A percentile compares a stretch with the other conserved stretches of the same genome.
These are phyloP conservation scores for Drosophila guanche DNA, from an alignment of 1,140 invertebrate genomes.

Conservation along the genomic window DNA sequence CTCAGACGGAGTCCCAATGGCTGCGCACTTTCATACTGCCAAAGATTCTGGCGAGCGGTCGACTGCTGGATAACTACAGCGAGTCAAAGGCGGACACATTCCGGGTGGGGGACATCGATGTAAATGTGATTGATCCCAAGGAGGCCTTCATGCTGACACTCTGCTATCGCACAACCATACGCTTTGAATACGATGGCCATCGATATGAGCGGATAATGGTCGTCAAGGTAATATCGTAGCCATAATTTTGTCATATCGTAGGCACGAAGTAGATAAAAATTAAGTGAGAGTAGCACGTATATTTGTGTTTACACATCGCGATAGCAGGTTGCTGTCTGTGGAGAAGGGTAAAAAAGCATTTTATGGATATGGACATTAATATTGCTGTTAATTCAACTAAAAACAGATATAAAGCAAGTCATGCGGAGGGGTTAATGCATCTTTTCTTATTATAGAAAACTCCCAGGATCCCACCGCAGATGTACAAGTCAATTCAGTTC, in stretches of 20 bases:
- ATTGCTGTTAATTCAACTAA: too few species aligned
- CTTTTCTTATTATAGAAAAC: slow-evolving; percentile 61
- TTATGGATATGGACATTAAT: too few species aligned
- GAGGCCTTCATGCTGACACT: slow-evolving; percentile 75
- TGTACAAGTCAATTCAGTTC: slow-evolving; percentile 58
- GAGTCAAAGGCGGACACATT: slow-evolving; percentile 31
- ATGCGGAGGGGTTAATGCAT: too few species aligned
- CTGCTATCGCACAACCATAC: slow-evolving; percentile 57
- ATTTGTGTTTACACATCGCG: too few species aligned
- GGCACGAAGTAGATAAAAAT: background rate
- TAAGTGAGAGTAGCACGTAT: too few species aligned
- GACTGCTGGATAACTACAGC: slow-evolving; percentile 50
- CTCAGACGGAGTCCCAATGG: slow-evolving; percentile 53
- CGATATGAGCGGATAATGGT: slow-evolving; percentile 42
- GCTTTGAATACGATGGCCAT: slow-evolving; percentile 44
- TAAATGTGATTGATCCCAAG: slow-evolving; percentile 57
- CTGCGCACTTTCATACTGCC: slow-evolving; percentile 43
- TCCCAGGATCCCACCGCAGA: slow-evolving; percentile 43
- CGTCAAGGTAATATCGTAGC: slow-evolving; percentile 57
- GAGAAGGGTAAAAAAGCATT: too few species aligned
- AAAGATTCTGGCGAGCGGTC: slow-evolving; percentile 33
- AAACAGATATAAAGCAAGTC: too few species aligned
- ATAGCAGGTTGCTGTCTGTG: too few species aligned
- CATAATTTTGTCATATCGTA: background rate
- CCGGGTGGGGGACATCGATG: slow-evolving; percentile 37